Base-by-base conservation (phyloP, 1,140 invertebrate genomes). In the Cyclargus thomasi region DNA sequence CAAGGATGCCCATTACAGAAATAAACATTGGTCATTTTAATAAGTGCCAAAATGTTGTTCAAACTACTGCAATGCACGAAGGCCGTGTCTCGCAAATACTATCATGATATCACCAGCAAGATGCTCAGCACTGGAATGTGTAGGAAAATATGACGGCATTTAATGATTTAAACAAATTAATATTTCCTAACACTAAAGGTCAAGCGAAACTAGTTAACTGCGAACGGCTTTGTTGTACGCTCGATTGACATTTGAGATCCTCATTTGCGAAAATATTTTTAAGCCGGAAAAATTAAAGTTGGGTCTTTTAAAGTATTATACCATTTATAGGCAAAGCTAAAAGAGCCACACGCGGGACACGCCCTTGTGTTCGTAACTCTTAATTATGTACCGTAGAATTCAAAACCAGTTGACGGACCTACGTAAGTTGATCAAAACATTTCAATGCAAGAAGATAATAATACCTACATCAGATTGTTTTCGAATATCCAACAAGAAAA, bases 131-230 rank as follows among this genome's bases (percentile, higher is more conserved):
- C 17, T 22, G 55, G 55, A 59, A 59, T 59, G 55, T 59, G 55
- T 59, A 22, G 55, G 20, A 59, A 59, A 59, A 59, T 55, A 20
- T 59, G 55, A 59, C 55, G 55, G 55, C 55, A 59, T 59, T 59
- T 59, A 59, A 59, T 59, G 55, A 59, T 59, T 59, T 20, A 21
- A 20, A 59, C 55, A 59, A 59, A 59, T 59, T 59, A 22, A 59
- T 59, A 59, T 59, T 59, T 59, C 55, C 55, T 59, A 59, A 59
- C 55, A 21, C 1, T 59, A 59, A 59, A 59, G 55, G 55, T 59
- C 55, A 59, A 59, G 55, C 55, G 55, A 59, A 59, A 59, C 55
- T 59, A 59, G 55, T 59, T 59, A 59, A 21, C 53, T 20, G 18
- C 18, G 55, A 6, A 18, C 21, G 6, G 6, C 55, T 59, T 59